Evolutionary conservation across 2,113 vertebrate species (phyloP), one percentile per base, ranked within the genome.

Genomic region (Carollia perspicillata): DNA sequence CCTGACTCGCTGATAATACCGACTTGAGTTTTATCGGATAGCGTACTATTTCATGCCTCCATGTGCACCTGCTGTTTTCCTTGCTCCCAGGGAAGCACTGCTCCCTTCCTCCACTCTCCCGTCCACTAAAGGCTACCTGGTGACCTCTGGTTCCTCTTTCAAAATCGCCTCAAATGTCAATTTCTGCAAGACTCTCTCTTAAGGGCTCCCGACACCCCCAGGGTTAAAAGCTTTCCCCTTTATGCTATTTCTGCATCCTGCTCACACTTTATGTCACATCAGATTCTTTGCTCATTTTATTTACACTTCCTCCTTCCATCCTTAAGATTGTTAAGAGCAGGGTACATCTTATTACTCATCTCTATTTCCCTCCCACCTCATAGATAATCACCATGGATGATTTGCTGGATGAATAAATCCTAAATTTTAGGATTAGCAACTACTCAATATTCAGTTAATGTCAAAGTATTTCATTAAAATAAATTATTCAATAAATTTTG

Each of bases 1-100:
- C 35, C 2, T 23, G 83, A 95, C 66, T 84, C 3, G 0, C 20
- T 33, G 92, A 35, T 71, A 85, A 74, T 77, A 94, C 93, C 75
- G 66, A 94, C 95, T 96, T 53, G 35, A 84, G 93, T 95, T 97
- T 95, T 93, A 69, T 55, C 92, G 77, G 77, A 91, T 49, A 65
- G 96, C 94, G 94, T 92, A 75, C 40, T 53, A 5, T 97, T 97
- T 98, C 8, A 14, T 77, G 53, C 12, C 8, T 88, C 35, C 35
- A 42, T 83, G 53, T 81, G 71, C 53, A 87, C 51, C 42, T 80
- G 35, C 22, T 81, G 42, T 71, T 83, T 74, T 60, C 55, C 89
- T 87, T 44, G 63, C 30, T 68, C 87, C 71, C 7, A 63, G 22
- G 20, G 44, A 81, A 71, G 58, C 37, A 13, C 1, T 3, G 2